Evolutionary conservation across 2,888 invertebrate species (phyloP), one percentile per base, ranked within the genome.

Genomic region (Tetrapedia diversipes): DNA sequence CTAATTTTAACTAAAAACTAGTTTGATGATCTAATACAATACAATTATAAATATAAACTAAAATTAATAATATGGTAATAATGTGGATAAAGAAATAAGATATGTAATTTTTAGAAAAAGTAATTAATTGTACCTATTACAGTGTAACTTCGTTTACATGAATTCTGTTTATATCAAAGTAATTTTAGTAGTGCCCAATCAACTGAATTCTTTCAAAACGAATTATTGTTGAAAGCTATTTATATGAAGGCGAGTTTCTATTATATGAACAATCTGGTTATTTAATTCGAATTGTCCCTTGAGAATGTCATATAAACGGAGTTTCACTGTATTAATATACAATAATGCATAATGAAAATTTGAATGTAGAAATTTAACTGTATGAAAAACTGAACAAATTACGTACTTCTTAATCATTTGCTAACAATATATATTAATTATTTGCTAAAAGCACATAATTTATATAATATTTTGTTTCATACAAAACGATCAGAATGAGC

Each of bases 1-100:
- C 77, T 86, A 86, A 80, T 80, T 84, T 77, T 69, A 84, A 82
- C 72, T 81, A n/a, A n/a, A n/a, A n/a, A n/a, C n/a, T n/a, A n/a
- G n/a, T 83, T 81, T 72, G 53, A 76, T 77, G 74, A 83, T 53
- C 73, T 53, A 45, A 75, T 27, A 65, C 64, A 72, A 79, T 69
- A 67, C 70, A 71, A 70, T 37, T 72, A 76, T 19, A 68, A 71
- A 69, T 61, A 39, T 73, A 45, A 69, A 78, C 29, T 43, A 75
- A 59, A 75, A 71, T 83, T 79, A n/a, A n/a, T 69, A 49, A 77
- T 47, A 63, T 59, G 29, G n/a, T 80, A 72, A 71, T 66, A 61
- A 59, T 68, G 63, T 64, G 61, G 45, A 68, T 75, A 71, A 24
- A 53, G 27, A 45, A 54, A 39, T 64, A 67, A 32, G 37, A 53